A percentile compares a stretch with the other conserved stretches of the same genome.
phyloP scores from a whole-genome alignment of 2,113 vertebrate genomes.

The Carassius gibelio region DNA sequence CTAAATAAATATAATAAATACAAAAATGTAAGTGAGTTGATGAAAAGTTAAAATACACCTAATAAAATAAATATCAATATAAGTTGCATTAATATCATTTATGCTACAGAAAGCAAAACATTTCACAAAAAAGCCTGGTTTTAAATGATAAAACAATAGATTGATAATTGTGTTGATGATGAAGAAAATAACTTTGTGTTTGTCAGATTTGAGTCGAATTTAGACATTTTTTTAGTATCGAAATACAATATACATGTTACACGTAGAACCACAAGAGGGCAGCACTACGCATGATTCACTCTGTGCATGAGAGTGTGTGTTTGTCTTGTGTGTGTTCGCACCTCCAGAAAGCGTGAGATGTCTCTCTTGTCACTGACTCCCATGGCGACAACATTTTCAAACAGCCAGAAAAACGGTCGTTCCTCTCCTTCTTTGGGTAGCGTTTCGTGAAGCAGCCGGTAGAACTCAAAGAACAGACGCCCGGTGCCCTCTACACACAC shows the following conservation, averaged over 20 bases:
- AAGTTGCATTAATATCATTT: too few relatives aligned
- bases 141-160: too few relatives aligned
- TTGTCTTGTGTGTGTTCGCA: slow-evolving; percentile 54
- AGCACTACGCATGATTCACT: background rate
- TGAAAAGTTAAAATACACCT: too few relatives aligned
- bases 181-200: too few relatives aligned
- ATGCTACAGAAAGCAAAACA: too few relatives aligned
- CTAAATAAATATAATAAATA: too few relatives aligned
- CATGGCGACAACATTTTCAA: slow-evolving; percentile 99
- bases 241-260: too few relatives aligned
- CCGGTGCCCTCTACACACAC: slow-evolving; percentile 88
- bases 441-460: slow-evolving; percentile 94
- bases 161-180: too few relatives aligned
- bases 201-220: too few relatives aligned
- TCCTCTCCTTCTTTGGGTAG: slow-evolving; percentile 91
- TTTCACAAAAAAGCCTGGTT: too few relatives aligned
- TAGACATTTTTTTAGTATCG: too few relatives aligned
- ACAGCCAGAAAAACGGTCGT: slow-evolving; percentile 98
- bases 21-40: background rate
- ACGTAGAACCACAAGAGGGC: background rate
- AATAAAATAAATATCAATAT: too few relatives aligned
- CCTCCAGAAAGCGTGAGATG: slow-evolving; percentile 98
- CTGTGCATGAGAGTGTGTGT: background rate
- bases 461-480: slow-evolving; percentile 97
- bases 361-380: slow-evolving; percentile 98